Evolutionary conservation across 2,888 invertebrate genomes (phyloP).

Genomic region (Malthinus flaveolus): DNA sequence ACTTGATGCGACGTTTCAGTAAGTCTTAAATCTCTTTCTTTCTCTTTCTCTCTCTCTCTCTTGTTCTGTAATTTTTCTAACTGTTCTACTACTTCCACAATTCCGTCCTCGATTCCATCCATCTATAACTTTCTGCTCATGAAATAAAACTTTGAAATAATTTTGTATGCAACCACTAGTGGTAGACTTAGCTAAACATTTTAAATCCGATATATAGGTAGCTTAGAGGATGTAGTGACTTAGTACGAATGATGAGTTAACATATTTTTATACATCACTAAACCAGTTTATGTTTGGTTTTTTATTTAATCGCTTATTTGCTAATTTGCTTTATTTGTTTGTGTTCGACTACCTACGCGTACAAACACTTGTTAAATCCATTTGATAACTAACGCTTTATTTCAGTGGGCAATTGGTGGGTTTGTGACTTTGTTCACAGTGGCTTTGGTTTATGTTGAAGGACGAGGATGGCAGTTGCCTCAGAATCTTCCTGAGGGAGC

Average conservation of each 20-base stretch:
- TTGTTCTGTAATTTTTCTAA: slow-evolving; percentile 9
- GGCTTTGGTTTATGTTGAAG: slow-evolving; percentile 53
- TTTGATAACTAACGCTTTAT: slow-evolving; percentile 46
- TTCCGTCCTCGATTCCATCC: slow-evolving; percentile 9
- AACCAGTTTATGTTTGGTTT: slow-evolving; percentile 40
- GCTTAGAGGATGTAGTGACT: slow-evolving; percentile 24
- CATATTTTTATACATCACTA: slow-evolving; percentile 26
- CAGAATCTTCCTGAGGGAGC: slow-evolving; percentile 43
- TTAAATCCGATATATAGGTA: not conserved
- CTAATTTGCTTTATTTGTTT: slow-evolving; percentile 50
- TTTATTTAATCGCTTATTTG: slow-evolving; percentile 43
- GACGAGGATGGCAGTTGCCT: slow-evolving; percentile 48
- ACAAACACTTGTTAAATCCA: slow-evolving; percentile 25
- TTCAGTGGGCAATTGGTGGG: slow-evolving; percentile 50
- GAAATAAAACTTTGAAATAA: slow-evolving; percentile 11
- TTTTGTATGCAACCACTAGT: slow-evolving; percentile 13
- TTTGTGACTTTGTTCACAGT: slow-evolving; percentile 54
- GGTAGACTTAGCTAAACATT: not conserved
- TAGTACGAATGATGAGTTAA: slow-evolving; percentile 33
- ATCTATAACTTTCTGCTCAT: slow-evolving; percentile 13
- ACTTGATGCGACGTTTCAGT: slow-evolving; percentile 85
- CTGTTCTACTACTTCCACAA: not conserved
- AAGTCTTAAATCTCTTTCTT: slow-evolving; percentile 63
- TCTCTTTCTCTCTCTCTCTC: slow-evolving; percentile 23
- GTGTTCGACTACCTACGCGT: slow-evolving; percentile 31